Evolutionary conservation across 2,888 invertebrate species (phyloP), one percentile per base, ranked within the genome.

Genomic region (Heliconius sara): DNA sequence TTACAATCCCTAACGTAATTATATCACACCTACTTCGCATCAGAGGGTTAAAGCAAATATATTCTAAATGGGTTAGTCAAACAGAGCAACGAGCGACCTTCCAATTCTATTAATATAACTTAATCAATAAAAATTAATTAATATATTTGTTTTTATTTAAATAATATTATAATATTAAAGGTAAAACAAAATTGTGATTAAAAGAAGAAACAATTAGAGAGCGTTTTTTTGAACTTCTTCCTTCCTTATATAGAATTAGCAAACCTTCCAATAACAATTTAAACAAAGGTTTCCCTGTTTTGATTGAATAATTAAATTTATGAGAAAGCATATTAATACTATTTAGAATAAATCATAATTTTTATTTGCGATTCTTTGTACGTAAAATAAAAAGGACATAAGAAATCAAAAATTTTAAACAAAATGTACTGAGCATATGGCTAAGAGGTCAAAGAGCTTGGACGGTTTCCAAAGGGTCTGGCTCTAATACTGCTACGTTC

Each of bases 281-380:
- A 25, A 71, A 43, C 25, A 47, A 52, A 47, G 43, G 25, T 43
- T 47, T 71, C 27, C 19, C 52, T 52, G 52, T 16, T n/a, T 30
- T 30, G 43, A n/a, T 27, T 63, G 12, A 47, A 52, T 5, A 57
- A 57, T 25, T 22, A 65, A 71, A 63, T 63, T 30, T n/a, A 77
- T 9, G 25, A 77, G 52, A 75, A 19, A 52, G 25, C 19, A 60
- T 63, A 30, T 79, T 79, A 68, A 6, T 6, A 68, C 63, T 75
- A 78, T 63, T 13, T 60, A 68, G 16, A 75, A 34, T 6, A 34
- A 68, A 43, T 75, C 75, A 47, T n/a, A n/a, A n/a, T 22, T 16
- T 25, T 70, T 63, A 75, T 74, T 75, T 75, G 75, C 43, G 68
- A 47, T 67, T 68, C 60, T 60, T 68, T n/a, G 47, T 47, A 65